A percentile compares a stretch with the other conserved stretches of the same genome.
phyloP scores from a whole-genome alignment of 2,888 invertebrate genomes.

The Keiferia lycopersicella region DNA sequence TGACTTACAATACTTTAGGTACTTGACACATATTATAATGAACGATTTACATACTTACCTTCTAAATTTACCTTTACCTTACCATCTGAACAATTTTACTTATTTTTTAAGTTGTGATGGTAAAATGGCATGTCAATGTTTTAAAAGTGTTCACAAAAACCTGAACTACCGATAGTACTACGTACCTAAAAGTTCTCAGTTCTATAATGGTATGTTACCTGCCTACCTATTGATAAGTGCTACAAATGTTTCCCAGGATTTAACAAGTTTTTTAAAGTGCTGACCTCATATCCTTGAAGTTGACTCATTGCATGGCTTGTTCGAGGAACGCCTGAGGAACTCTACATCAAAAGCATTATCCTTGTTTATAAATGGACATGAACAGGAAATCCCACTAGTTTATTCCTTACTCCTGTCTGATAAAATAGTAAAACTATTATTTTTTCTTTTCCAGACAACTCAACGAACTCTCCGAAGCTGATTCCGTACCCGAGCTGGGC shows the following conservation, averaged over 20 bases:
- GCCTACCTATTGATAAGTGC: not conserved
- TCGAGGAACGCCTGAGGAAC: not conserved
- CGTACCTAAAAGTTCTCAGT: too few relatives aligned
- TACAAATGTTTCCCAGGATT: not conserved
- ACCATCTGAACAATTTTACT: too few relatives aligned
- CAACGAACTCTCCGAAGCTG: constrained; percentile 84
- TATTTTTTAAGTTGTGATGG: too few relatives aligned
- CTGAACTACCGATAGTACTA: too few relatives aligned
- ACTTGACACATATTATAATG: too few relatives aligned
- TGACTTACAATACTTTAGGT: not conserved
- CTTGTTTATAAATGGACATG: not conserved
- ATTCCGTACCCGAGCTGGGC: constrained; percentile 92
- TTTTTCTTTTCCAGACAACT: constrained; percentile 79
- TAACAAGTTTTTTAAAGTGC: not conserved
- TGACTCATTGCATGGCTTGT: not conserved
- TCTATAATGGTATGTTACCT: too few relatives aligned
- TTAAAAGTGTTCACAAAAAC: too few relatives aligned
- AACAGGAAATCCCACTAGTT: not conserved
- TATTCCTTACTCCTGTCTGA: not conserved
- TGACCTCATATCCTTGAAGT: not conserved
- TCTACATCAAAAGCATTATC: not conserved
- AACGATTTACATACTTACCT: too few relatives aligned
- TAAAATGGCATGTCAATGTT: too few relatives aligned
- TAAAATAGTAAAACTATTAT: not conserved
- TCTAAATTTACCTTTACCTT: too few relatives aligned